Conservation (phyloP, 2,113 vertebrate species). For the Hippocampus zosterae region DNA sequence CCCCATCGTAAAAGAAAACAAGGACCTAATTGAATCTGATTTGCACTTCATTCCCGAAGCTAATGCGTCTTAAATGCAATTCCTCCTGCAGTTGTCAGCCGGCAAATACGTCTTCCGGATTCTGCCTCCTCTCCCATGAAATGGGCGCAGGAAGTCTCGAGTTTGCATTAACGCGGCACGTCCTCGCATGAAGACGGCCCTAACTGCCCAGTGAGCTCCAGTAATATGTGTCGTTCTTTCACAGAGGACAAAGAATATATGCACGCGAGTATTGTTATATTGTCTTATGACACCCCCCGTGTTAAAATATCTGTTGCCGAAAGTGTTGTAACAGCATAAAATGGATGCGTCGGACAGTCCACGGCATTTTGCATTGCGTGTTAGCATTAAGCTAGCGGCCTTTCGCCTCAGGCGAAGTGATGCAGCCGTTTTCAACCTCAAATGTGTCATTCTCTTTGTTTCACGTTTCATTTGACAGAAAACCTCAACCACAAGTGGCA, state of each 20-base stretch:
- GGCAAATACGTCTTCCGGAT: slow-evolving; percentile 29
- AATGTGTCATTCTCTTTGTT: neutral
- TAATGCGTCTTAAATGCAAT: slow-evolving; percentile 26
- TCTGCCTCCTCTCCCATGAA: slow-evolving; percentile 21
- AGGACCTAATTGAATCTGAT: neutral
- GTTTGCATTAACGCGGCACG: slow-evolving; percentile 15
- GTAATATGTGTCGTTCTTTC: neutral
- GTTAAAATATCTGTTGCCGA: neutral
- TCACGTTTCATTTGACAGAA: neutral
- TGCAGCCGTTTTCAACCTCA: too few relatives aligned
- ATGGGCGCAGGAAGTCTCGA: slow-evolving; percentile 37
- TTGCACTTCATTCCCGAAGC: slow-evolving; percentile 12
- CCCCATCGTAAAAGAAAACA: neutral
- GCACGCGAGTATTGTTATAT: neutral
- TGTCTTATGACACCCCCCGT: neutral
- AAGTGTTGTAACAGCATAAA: too few relatives aligned
- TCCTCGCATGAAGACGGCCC: neutral
- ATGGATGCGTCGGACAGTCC: too few relatives aligned
- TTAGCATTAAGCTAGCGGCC: neutral
- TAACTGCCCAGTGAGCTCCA: too few relatives aligned
- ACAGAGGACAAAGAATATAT: neutral
- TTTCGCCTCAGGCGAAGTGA: too few relatives aligned
- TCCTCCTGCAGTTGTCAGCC: slow-evolving; percentile 25
- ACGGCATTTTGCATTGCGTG: too few relatives aligned
- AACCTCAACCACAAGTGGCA: neutral